Evolutionary conservation across 1,140 invertebrate genomes (phyloP).

Genomic region (Calephelis virginiensis): DNA sequence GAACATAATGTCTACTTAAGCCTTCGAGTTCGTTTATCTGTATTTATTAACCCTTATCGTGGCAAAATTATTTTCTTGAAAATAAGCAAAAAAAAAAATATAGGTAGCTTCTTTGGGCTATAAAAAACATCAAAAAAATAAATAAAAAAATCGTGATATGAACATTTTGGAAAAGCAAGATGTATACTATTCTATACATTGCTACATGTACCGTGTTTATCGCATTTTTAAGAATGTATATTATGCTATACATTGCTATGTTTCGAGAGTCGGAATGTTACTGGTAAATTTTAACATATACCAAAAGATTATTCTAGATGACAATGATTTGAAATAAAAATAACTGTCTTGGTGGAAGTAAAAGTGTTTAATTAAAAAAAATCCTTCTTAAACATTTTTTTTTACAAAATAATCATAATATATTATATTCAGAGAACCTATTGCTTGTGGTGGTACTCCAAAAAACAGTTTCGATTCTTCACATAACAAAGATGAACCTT

Average conservation of each 20-base stretch:
- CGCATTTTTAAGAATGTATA: conserved; percentile 26
- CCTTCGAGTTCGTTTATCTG: too few relatives aligned
- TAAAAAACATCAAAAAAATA: conserved; percentile 20
- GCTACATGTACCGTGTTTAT: conserved; percentile 19
- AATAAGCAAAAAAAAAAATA: conserved; percentile 1
- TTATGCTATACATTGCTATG: conserved; percentile 24
- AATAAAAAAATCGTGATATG: conserved; percentile 17
- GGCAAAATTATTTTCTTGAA: conserved; percentile 11
- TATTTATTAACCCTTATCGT: conserved; percentile 18
- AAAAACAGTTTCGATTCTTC: too few relatives aligned
- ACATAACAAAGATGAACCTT: conserved; percentile 30
- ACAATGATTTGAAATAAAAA: conserved; percentile 22
- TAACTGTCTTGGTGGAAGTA: conserved; percentile 17
- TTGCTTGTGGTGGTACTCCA: conserved; percentile 22
- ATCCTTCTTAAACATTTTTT: conserved; percentile 2
- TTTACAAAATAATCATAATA: conserved; percentile 24
- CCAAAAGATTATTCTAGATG: conserved; percentile 17
- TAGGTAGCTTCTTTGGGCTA: too few relatives aligned
- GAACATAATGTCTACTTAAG: too few relatives aligned
- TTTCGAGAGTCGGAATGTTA: conserved; percentile 23
- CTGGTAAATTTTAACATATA: conserved; percentile 18
- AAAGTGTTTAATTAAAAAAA: conserved; percentile 20
- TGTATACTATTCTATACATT: conserved; percentile 20
- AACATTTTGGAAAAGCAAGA: conserved; percentile 24
- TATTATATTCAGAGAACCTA: conserved; percentile 13